Evolutionary conservation across 2,888 invertebrate species (phyloP).

Genomic region (Salpingus planirostris): DNA sequence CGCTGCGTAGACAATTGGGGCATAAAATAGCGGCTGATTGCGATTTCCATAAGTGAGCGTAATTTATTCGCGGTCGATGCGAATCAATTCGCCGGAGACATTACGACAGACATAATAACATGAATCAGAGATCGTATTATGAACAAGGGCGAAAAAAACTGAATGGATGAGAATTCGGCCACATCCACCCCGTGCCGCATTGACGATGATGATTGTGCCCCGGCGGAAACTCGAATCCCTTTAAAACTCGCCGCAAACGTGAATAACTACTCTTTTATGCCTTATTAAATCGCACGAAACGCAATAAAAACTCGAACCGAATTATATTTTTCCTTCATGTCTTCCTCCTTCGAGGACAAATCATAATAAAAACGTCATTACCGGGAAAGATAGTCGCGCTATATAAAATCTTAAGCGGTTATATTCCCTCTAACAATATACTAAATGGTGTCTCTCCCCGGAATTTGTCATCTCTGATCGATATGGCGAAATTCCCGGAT

Average conservation of each 20-base stretch:
- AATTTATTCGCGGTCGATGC: conserved; percentile 26
- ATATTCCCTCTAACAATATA: conserved; percentile 19
- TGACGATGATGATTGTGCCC: too few relatives aligned
- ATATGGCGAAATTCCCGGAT: too few relatives aligned
- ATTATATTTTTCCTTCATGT: conserved; percentile 24
- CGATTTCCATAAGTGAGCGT: conserved; percentile 30
- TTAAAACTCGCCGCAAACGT: conserved; percentile 14
- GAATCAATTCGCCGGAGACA: conserved; percentile 24
- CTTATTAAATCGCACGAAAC: conserved; percentile 23
- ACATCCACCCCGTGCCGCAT: neutral
- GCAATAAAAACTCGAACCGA: conserved; percentile 24
- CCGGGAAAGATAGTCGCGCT: conserved; percentile 18
- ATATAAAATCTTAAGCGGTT: conserved; percentile 20
- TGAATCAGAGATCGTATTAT: neutral
- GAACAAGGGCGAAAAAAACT: neutral
- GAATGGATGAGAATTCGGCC: too few relatives aligned
- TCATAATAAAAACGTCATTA: conserved; percentile 27
- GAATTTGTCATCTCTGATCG: too few relatives aligned
- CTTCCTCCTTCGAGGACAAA: conserved; percentile 23
- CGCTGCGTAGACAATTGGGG: conserved; percentile 21
- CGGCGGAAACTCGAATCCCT: too few relatives aligned
- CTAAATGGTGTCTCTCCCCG: too few relatives aligned
- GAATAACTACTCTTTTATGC: conserved; percentile 24
- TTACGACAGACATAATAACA: conserved; percentile 12
- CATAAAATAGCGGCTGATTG: conserved; percentile 29